A percentile compares a stretch with the other conserved stretches of the same genome.
Evolutionary conservation across 2,797 vertebrate species (phyloP).

Genomic region (Spinus pinus): DNA sequence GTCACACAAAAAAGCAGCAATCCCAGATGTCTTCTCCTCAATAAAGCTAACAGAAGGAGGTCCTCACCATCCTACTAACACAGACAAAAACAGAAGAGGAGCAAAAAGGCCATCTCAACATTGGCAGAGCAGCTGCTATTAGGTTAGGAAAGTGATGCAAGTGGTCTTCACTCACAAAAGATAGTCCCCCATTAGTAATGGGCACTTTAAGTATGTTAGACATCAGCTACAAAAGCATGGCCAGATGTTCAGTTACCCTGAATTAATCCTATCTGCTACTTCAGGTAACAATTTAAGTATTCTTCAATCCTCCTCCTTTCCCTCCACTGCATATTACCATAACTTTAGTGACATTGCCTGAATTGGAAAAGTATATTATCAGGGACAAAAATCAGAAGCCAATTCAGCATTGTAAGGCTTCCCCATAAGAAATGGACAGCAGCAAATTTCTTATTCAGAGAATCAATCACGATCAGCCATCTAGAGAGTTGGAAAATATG

Average conservation of each 20-base stretch:
- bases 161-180: not conserved
- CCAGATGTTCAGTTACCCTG: not conserved
- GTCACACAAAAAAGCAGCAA: not conserved
- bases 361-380: not conserved
- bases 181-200: not conserved
- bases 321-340: not conserved
- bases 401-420: not conserved
- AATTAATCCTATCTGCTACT: not conserved
- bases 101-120: not conserved
- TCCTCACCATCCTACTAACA: not conserved
- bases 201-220: fast-evolving
- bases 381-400: not conserved
- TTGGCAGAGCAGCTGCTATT: not conserved
- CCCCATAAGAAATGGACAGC: not conserved
- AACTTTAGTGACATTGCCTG: not conserved
- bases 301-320: not conserved
- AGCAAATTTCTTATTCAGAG: not conserved
- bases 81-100: not conserved
- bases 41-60: not conserved
- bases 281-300: not conserved
- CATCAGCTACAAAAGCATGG: not conserved
- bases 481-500: not conserved
- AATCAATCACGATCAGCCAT: not conserved
- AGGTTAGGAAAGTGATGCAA: not conserved
- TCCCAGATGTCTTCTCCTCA: not conserved